Evolutionary conservation across 2,888 invertebrate species (phyloP).

Genomic region (Peribatodes rhomboidaria): DNA sequence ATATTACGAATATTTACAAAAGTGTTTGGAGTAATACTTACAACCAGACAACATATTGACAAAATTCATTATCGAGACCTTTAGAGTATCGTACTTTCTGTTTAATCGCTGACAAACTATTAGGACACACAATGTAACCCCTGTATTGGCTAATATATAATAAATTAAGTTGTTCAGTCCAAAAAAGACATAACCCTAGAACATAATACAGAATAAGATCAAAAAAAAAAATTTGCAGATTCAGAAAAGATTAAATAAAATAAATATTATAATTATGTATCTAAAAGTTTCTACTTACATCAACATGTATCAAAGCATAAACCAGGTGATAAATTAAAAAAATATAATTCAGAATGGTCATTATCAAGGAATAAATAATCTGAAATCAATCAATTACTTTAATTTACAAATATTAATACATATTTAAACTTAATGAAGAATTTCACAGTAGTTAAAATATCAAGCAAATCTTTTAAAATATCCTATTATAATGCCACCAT

Average conservation of each 20-base stretch:
- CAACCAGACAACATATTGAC: background rate
- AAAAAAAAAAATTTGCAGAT: no score
- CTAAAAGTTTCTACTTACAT: background rate
- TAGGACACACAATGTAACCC: background rate
- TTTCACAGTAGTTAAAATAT: no score
- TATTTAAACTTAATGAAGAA: no score
- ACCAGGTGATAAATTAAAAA: background rate
- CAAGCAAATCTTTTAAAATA: no score
- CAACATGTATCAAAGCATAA: background rate
- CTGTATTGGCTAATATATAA: background rate
- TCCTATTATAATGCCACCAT: no score
- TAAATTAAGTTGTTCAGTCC: background rate
- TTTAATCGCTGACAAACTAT: conserved; percentile 15
- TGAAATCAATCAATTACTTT: background rate
- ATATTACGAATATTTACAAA: no score
- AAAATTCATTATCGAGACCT: background rate
- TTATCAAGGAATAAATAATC: background rate
- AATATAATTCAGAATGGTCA: background rate
- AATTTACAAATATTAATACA: no score
- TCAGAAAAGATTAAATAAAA: no score
- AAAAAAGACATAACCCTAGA: background rate
- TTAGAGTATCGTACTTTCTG: background rate
- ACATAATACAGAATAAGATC: no score
- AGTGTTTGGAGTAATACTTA: conserved; percentile 14
- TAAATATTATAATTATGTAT: background rate